These are phyloP conservation scores for Dipodomys ordii DNA, from an alignment of 2,113 vertebrate species.

Conservation along the genomic window DNA sequence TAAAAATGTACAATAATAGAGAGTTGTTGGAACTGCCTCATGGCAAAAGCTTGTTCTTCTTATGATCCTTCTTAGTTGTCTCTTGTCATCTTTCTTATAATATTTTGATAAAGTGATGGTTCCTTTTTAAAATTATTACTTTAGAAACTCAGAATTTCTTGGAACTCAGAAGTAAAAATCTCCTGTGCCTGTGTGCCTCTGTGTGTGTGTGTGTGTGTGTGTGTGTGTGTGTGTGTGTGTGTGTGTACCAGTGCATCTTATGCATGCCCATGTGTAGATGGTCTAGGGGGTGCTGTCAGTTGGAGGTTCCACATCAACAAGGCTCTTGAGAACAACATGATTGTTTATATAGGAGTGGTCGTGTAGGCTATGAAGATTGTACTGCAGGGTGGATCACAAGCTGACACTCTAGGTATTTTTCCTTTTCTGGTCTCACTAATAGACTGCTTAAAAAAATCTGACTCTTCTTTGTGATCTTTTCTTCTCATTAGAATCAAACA, in stretches of 20 bases:
- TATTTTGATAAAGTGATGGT: neutral
- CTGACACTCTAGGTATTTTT: neutral
- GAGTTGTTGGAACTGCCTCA: neutral
- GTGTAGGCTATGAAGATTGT: neutral
- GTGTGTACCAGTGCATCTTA: neutral
- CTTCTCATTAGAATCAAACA: slow-evolving; percentile 43
- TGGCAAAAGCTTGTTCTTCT: neutral
- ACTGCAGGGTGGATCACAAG: neutral
- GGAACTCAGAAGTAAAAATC: neutral
- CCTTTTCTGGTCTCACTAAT: neutral
- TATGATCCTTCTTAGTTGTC: neutral
- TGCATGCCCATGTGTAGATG: neutral
- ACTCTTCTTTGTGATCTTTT: neutral
- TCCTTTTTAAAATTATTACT: neutral
- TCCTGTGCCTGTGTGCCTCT: no score
- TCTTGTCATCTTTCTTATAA: neutral
- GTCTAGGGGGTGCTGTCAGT: neutral
- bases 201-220: neutral
- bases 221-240: neutral
- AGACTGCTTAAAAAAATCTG: neutral
- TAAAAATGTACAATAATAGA: neutral
- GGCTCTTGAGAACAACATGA: neutral
- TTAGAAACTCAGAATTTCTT: neutral
- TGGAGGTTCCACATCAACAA: neutral
- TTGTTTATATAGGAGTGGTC: neutral